phyloP scores from a whole-genome alignment of 2,888 invertebrate species.

The Oscheius sp. region DNA sequence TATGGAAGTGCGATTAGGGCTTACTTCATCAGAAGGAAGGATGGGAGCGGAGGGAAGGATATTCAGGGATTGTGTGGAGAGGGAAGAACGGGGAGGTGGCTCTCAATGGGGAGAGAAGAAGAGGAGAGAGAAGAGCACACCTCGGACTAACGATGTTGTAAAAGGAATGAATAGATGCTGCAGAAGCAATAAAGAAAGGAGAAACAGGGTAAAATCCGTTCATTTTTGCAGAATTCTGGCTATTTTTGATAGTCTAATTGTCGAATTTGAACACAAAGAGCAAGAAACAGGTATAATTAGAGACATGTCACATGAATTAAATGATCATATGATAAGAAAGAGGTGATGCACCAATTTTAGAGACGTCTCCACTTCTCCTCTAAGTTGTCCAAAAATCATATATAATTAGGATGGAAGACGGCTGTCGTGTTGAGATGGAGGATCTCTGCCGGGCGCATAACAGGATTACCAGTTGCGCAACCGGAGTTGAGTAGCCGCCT shows the following conservation, averaged over 20 bases:
- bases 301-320: background rate
- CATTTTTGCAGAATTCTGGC: too few relatives aligned
- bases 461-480: slow-evolving; percentile 35
- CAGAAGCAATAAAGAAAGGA: background rate
- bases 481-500: background rate
- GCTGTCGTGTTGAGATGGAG: background rate
- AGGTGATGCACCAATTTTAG: background rate
- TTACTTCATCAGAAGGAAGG: slow-evolving; percentile 29
- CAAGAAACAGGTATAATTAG: background rate
- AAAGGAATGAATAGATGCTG: background rate
- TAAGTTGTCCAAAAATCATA: background rate
- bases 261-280: background rate
- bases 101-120: slow-evolving; percentile 27
- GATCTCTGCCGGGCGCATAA: slow-evolving; percentile 13
- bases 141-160: slow-evolving; percentile 8
- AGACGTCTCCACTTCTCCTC: too few relatives aligned
- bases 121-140: too few relatives aligned
- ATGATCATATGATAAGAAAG: background rate
- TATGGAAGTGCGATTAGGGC: slow-evolving; percentile 18
- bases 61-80: background rate
- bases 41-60: slow-evolving; percentile 1
- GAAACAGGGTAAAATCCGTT: background rate
- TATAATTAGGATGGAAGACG: background rate
- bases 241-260: background rate
- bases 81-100: slow-evolving; percentile 6